Percentiles rank a stretch among this genome's conserved stretches.
Conservation (phyloP, 2,888 invertebrate species). For the Myopa tessellatipennis region DNA sequence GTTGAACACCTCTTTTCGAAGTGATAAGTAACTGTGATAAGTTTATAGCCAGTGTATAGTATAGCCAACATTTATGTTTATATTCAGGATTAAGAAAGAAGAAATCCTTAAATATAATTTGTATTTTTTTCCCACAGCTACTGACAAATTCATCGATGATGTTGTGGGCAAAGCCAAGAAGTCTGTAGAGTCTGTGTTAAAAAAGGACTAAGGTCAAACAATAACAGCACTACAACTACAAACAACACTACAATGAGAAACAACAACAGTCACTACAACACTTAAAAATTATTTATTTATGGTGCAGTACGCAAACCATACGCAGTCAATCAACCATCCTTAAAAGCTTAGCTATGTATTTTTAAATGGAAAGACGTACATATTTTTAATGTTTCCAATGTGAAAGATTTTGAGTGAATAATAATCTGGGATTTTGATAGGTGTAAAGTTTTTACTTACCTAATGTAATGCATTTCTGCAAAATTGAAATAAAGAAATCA, state of each 20-base stretch:
- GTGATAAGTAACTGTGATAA: no score
- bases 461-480: neutral
- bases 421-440: neutral
- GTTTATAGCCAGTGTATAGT: no score
- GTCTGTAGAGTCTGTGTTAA: conserved; percentile 55
- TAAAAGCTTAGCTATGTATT: neutral
- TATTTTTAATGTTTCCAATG: neutral
- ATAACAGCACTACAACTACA: neutral
- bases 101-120: neutral
- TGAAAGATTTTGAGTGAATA: neutral
- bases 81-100: no score
- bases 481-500: neutral
- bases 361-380: neutral
- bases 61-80: no score
- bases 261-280: neutral
- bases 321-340: neutral
- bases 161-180: conserved; percentile 61
- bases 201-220: conserved; percentile 55
- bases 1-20: no score
- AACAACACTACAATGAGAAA: conserved; percentile 7
- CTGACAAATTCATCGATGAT: conserved; percentile 64
- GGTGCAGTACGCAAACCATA: neutral
- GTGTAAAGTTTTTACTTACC: neutral
- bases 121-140: conserved; percentile 54
- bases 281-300: no score